Conservation (phyloP, 2,888 invertebrate genomes). For the Plutella xylostella region DNA sequence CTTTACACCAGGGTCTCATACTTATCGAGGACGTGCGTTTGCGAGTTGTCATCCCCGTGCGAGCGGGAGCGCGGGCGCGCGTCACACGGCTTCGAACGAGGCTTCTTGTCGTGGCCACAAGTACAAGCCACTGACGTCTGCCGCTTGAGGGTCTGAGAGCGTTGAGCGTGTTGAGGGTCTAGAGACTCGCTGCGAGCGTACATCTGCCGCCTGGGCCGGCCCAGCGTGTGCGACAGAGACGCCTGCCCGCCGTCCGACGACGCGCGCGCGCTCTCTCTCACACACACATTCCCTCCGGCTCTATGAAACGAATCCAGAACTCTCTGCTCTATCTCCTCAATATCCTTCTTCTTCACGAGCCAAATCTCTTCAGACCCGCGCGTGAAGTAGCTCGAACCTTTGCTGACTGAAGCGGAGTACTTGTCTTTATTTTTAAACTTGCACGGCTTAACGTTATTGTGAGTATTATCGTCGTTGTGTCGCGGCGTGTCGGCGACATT, state of each 20-base stretch:
- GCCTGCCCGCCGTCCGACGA: slow-evolving; percentile 40
- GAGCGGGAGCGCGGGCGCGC: slow-evolving; percentile 48
- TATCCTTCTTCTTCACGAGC: slow-evolving; percentile 65
- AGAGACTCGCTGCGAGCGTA: slow-evolving; percentile 56
- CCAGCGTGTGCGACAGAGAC: slow-evolving; percentile 40
- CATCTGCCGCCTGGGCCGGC: slow-evolving; percentile 35
- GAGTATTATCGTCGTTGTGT: slow-evolving; percentile 43
- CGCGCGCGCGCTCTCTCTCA: slow-evolving; percentile 34
- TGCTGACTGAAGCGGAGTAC: slow-evolving; percentile 36
- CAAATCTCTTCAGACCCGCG: slow-evolving; percentile 61
- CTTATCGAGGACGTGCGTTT: slow-evolving; percentile 57
- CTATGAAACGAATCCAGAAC: slow-evolving; percentile 57
- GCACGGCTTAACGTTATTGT: slow-evolving; percentile 46
- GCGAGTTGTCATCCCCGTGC: slow-evolving; percentile 49
- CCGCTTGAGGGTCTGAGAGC: slow-evolving; percentile 52
- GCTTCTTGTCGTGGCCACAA: slow-evolving; percentile 58
- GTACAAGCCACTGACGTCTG: slow-evolving; percentile 60
- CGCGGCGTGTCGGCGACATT: slow-evolving; percentile 33
- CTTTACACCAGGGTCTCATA: slow-evolving; percentile 61
- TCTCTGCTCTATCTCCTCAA: slow-evolving; percentile 59
- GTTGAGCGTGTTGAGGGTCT: slow-evolving; percentile 45
- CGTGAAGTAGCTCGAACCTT: slow-evolving; percentile 59
- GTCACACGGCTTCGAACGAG: slow-evolving; percentile 39
- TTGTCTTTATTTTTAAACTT: slow-evolving; percentile 46
- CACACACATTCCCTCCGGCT: slow-evolving; percentile 42